Conservation (phyloP, 2,113 vertebrate genomes). For the Psephotus haematonotus region DNA sequence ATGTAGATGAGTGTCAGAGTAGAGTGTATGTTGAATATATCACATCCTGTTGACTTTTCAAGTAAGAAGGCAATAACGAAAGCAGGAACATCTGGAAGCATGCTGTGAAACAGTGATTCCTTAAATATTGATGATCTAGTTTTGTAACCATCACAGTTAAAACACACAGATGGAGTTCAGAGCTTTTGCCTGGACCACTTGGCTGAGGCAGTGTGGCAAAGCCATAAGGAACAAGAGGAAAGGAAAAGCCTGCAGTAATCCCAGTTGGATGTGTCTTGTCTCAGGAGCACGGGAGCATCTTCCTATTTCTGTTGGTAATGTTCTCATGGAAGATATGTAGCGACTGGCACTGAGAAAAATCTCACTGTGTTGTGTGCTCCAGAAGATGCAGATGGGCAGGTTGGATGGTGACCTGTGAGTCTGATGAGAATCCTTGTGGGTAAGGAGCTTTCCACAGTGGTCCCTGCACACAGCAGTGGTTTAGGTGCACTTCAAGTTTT, state of each 20-base stretch:
- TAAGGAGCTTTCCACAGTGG: fast-evolving
- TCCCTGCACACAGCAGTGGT: background rate
- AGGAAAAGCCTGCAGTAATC: fast-evolving
- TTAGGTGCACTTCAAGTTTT: background rate
- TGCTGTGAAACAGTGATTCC: slow-evolving; percentile 21
- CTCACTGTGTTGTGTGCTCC: fast-evolving
- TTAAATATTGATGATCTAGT: slow-evolving; percentile 2
- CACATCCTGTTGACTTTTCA: slow-evolving; percentile 39
- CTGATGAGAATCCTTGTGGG: background rate
- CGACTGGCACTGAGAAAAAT: fast-evolving
- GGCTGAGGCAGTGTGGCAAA: background rate
- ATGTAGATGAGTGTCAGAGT: slow-evolving; percentile 37
- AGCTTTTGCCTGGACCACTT: background rate
- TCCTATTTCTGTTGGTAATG: background rate
- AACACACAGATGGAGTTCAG: background rate
- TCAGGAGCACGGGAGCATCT: fast-evolving
- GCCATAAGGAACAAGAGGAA: no score
- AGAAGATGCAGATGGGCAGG: background rate
- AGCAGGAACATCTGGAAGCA: slow-evolving; percentile 58
- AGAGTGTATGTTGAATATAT: slow-evolving; percentile 52
- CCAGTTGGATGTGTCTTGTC: fast-evolving
- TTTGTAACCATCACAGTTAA: background rate
- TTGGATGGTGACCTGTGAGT: fast-evolving
- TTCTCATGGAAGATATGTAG: fast-evolving
- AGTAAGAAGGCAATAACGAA: slow-evolving; percentile 45